Conservation (phyloP, 2,797 vertebrate genomes). For the Otolemur crassicaudatus region DNA sequence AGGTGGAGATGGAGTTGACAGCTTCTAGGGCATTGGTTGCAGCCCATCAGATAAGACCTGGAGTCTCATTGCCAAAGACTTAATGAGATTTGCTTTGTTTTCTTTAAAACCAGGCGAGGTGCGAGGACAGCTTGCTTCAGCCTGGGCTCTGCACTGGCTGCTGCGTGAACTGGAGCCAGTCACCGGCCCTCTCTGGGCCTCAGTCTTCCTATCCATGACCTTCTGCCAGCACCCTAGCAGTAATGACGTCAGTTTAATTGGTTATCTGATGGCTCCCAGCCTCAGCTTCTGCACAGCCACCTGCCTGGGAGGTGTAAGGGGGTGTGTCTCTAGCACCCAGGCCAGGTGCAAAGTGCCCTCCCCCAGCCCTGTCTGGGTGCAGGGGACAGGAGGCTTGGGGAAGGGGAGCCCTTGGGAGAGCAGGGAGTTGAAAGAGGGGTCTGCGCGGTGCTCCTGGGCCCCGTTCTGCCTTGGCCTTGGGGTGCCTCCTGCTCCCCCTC, state of each 20-base stretch:
- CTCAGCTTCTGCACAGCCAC: not conserved
- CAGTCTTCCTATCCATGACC: not conserved
- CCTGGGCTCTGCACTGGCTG: not conserved
- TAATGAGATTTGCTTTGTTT: conserved; percentile 15
- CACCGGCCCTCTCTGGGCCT: not conserved
- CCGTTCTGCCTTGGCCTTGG: accelerated
- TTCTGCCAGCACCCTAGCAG: too few species aligned
- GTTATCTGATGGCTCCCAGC: not conserved
- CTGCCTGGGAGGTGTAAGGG: not conserved
- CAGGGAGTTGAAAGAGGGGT: not conserved
- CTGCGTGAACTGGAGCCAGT: not conserved
- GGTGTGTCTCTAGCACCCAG: not conserved
- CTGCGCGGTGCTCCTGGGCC: not conserved
- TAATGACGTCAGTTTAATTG: not conserved
- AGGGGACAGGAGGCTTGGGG: not conserved
- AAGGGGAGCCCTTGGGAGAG: too few species aligned
- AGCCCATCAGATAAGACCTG: not conserved
- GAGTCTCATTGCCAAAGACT: not conserved
- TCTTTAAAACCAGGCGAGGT: not conserved
- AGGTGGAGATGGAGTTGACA: not conserved
- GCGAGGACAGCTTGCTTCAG: not conserved
- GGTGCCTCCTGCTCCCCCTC: too few species aligned
- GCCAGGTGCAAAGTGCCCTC: not conserved
- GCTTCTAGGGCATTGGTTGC: not conserved
- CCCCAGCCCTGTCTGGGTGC: not conserved